Evolutionary conservation across 1,140 invertebrate genomes (phyloP).

Genomic region (Drosophila nebulosa): DNA sequence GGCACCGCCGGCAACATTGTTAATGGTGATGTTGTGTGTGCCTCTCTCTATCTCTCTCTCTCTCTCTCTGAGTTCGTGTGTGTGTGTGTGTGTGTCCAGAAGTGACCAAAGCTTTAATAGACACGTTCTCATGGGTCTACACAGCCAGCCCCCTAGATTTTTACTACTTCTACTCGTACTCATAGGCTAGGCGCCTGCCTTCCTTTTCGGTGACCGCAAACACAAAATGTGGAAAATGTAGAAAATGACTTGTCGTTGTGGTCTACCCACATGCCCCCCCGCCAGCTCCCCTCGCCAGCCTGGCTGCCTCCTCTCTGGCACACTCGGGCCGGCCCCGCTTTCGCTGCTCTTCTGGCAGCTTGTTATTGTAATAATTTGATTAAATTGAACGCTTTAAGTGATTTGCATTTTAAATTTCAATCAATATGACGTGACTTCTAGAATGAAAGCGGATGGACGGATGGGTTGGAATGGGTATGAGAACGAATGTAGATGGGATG

Average conservation of each 20-base stretch:
- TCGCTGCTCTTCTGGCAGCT: conserved; percentile 14
- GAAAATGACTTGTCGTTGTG: conserved; percentile 57
- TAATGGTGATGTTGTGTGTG: conserved; percentile 42
- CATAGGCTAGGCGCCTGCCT: neutral
- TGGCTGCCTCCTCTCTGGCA: neutral
- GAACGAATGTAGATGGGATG: neutral
- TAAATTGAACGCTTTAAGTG: conserved; percentile 78
- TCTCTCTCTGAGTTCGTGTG: too few species aligned
- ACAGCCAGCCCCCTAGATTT: conserved; percentile 20
- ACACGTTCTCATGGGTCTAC: conserved; percentile 37
- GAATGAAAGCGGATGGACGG: conserved; percentile 22
- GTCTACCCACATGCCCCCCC: too few species aligned
- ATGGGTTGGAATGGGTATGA: neutral
- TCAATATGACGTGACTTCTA: conserved; percentile 65
- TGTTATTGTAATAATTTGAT: conserved; percentile 74
- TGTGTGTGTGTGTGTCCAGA: conserved; percentile 18
- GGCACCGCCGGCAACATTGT: conserved; percentile 50
- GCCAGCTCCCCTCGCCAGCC: too few species aligned
- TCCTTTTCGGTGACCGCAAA: conserved; percentile 58
- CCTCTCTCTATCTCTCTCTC: too few species aligned
- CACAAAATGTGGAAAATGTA: conserved; percentile 48
- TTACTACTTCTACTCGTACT: neutral
- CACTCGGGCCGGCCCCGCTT: neutral
- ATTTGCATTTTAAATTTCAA: conserved; percentile 79
- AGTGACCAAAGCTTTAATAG: conserved; percentile 52